Percentiles rank a stretch among this genome's conserved stretches.
Evolutionary conservation across 2,888 invertebrate species (phyloP).

Genomic region (Helobdella robusta): DNA sequence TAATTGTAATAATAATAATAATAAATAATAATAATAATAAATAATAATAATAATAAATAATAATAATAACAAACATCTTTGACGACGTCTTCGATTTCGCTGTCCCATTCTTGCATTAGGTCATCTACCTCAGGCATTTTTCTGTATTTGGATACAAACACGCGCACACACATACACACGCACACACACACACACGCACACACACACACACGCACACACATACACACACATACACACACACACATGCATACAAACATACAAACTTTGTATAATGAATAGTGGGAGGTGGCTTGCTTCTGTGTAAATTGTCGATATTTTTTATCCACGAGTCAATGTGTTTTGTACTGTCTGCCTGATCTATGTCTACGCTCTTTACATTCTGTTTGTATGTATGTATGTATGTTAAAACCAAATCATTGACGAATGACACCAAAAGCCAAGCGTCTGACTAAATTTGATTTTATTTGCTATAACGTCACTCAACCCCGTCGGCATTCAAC

Average conservation of each 20-base stretch:
- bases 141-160: slow-evolving; percentile 49
- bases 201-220: neutral
- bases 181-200: neutral
- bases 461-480: no score
- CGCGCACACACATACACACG: neutral
- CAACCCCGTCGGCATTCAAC: no score
- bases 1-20: neutral
- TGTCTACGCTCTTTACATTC: slow-evolving; percentile 66
- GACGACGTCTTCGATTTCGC: slow-evolving; percentile 69
- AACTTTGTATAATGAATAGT: slow-evolving; percentile 70
- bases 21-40: neutral
- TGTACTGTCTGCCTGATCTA: slow-evolving; percentile 54
- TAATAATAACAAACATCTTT: slow-evolving; percentile 53
- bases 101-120: slow-evolving; percentile 90
- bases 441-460: no score
- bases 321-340: slow-evolving; percentile 95
- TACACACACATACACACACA: neutral
- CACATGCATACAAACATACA: slow-evolving; percentile 36
- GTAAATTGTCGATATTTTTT: slow-evolving; percentile 81
- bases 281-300: slow-evolving; percentile 76
- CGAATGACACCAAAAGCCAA: no score
- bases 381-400: no score
- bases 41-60: neutral
- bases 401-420: no score
- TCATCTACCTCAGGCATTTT: slow-evolving; percentile 86